Evolutionary conservation across 2,888 invertebrate species (phyloP).

Genomic region (Macaria liturata): DNA sequence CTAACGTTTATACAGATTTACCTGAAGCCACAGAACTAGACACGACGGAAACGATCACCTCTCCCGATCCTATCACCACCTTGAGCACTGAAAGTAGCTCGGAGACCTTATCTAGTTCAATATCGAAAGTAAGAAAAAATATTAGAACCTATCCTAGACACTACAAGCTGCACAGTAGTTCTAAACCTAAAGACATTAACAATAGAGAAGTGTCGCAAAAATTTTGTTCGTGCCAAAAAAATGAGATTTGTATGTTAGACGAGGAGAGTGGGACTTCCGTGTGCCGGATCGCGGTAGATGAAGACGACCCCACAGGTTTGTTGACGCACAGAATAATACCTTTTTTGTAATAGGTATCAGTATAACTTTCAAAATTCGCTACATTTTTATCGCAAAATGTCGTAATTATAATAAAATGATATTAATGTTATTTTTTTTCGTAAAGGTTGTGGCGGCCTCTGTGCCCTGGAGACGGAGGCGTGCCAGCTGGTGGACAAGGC

Average conservation of each 20-base stretch:
- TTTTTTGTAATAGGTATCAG: no score
- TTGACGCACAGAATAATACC: no score
- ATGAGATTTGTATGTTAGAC: slow-evolving; percentile 86
- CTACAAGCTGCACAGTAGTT: slow-evolving; percentile 45
- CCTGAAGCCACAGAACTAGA: slow-evolving; percentile 38
- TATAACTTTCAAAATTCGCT: no score
- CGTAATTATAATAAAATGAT: no score
- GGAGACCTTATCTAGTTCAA: slow-evolving; percentile 49
- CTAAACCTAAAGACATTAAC: slow-evolving; percentile 61
- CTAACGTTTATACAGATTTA: slow-evolving; percentile 51
- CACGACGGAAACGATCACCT: slow-evolving; percentile 44
- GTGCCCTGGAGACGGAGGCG: slow-evolving; percentile 85
- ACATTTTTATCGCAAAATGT: no score
- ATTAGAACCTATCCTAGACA: slow-evolving; percentile 71
- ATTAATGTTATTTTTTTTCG: no score
- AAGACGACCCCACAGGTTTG: slow-evolving; percentile 83
- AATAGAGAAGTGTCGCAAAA: slow-evolving; percentile 67
- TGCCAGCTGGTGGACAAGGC: slow-evolving; percentile 84
- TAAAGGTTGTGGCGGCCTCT: slow-evolving; percentile 85
- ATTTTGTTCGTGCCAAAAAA: slow-evolving; percentile 80
- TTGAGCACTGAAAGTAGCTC: slow-evolving; percentile 51
- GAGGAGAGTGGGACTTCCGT: slow-evolving; percentile 83
- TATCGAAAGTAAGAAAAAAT: slow-evolving; percentile 72
- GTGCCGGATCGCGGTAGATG: slow-evolving; percentile 79
- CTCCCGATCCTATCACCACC: slow-evolving; percentile 41